Evolutionary conservation across 2,113 vertebrate genomes (phyloP), one percentile per base, ranked within the genome.

Genomic region (Antechinus flavipes): DNA sequence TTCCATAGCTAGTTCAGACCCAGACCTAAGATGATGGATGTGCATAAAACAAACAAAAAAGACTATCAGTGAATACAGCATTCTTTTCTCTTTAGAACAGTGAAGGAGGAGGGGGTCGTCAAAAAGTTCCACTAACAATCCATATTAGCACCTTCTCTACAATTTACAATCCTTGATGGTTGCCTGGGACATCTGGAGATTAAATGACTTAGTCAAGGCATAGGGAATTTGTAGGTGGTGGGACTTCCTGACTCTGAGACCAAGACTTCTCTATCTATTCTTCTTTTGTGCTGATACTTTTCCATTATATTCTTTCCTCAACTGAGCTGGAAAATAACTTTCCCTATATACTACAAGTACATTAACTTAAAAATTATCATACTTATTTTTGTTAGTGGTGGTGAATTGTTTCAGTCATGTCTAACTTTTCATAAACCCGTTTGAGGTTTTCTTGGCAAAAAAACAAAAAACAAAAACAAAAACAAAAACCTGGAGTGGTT

Each of bases 1-100:
- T 96, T 52, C 27, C 42, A 89, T 91, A 91, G 3, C 94, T 96
- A 90, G 91, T 94, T 23, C 7, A 89, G 93, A 22, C 3, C 47
- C 5, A 9, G 93, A 56, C 89, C 55, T 35, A 61, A 23, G 68
- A 42, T 22, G n/a, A 84, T 42, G 22, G 19, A 7, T 3, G 58
- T 30, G 30, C 30, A 68, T 35, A 35, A 35, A 61, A 30, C 58
- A 61, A 30, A 35, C 30, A 68, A 68, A n/a, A 30, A 68, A 76
- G 68, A 84, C n/a, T 42, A 42, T 23, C 61, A 76, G 16, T 76
- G 61, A 76, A 76, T 76, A 19, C 1, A n/a, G 4, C 35, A 76
- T n/a, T n/a, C 14, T 76, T n/a, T n/a, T 76, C 30, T 76, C 35
- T 76, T 19, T 76, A 68, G 30, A 68, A 4, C 61, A 19, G 61